These are phyloP conservation scores for Apodemia mormo DNA, from an alignment of 2,888 invertebrate species.

Conservation along the genomic window DNA sequence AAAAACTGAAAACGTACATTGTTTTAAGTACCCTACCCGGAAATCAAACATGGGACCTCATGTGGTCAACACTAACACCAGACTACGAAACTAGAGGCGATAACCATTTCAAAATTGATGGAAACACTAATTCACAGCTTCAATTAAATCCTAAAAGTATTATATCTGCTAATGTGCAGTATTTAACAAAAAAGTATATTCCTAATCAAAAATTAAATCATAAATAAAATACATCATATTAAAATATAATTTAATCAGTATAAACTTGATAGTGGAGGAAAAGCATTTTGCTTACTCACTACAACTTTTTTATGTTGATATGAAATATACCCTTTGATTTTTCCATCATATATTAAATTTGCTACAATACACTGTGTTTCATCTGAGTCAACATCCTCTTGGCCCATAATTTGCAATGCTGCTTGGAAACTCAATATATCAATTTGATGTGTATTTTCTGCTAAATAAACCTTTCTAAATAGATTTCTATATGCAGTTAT, in stretches of 20 bases:
- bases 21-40: no score
- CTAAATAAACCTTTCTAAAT: slow-evolving; percentile 93
- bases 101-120: no score
- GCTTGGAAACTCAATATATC: slow-evolving; percentile 91
- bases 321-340: slow-evolving; percentile 99
- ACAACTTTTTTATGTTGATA: slow-evolving; percentile 98
- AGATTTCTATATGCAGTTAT: slow-evolving; percentile 97
- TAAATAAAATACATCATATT: neutral
- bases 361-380: slow-evolving; percentile 98
- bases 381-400: slow-evolving; percentile 93
- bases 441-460: slow-evolving; percentile 91
- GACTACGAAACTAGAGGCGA: no score
- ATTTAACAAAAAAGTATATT: no score
- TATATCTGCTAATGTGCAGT: no score
- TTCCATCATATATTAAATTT: slow-evolving; percentile 97
- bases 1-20: no score
- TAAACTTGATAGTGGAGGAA: slow-evolving; percentile 89
- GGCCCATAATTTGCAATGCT: slow-evolving; percentile 90
- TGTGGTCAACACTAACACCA: no score
- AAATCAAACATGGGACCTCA: no score
- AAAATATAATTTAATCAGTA: slow-evolving; percentile 45
- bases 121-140: no score
- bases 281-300: slow-evolving; percentile 98
- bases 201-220: no score
- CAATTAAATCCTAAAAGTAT: no score